These are phyloP conservation scores for Eira barbara DNA, from an alignment of 2,113 vertebrate genomes.

Conservation along the genomic window DNA sequence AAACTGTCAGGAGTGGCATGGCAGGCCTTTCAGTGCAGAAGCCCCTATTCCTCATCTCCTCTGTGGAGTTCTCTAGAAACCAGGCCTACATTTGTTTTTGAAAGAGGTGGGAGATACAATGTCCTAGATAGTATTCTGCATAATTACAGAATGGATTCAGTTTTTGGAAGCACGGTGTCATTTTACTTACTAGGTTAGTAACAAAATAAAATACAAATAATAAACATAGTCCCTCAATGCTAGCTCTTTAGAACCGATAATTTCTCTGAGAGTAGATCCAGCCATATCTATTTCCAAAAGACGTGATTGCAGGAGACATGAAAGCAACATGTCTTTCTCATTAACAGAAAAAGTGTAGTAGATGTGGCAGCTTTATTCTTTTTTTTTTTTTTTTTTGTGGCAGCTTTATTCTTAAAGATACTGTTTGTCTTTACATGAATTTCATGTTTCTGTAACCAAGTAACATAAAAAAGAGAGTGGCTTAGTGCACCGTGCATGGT, in stretches of 20 bases:
- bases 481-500: background rate
- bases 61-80: background rate
- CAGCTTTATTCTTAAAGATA: constrained; percentile 27
- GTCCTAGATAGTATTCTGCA: background rate
- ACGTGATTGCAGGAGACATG: constrained; percentile 27
- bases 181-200: background rate
- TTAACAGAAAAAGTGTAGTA: background rate
- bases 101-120: background rate
- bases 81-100: background rate
- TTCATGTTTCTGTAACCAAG: constrained; percentile 13
- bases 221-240: background rate
- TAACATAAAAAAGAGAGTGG: background rate
- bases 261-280: background rate
- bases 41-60: background rate
- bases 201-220: background rate
- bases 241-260: background rate
- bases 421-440: background rate
- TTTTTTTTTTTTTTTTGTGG: background rate
- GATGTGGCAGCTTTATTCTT: background rate
- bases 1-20: background rate
- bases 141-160: background rate
- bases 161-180: background rate
- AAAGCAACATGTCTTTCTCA: background rate
- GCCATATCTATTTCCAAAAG: background rate
- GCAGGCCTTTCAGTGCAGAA: background rate